Evolutionary conservation across 2,888 invertebrate species (phyloP).

Genomic region (Brassicogethes aeneus): DNA sequence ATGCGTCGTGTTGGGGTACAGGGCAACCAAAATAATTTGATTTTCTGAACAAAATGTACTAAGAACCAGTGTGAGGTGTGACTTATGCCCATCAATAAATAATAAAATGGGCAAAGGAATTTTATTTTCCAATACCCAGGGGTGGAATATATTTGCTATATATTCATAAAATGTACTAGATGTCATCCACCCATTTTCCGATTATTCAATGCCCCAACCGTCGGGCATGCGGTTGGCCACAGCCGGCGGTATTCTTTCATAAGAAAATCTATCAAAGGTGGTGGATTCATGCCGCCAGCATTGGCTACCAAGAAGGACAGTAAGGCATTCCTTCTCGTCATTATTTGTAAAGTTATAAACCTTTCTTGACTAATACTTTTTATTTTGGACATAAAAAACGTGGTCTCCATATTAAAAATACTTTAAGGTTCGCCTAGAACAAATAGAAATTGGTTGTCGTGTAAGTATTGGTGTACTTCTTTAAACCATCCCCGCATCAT

Average conservation of each 20-base stretch:
- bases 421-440: slow-evolving; percentile 20
- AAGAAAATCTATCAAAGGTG: no score
- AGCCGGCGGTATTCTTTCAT: slow-evolving; percentile 18
- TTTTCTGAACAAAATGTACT: neutral
- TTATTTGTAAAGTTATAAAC: slow-evolving; percentile 19
- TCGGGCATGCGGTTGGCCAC: slow-evolving; percentile 21
- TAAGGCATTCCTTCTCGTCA: slow-evolving; percentile 24
- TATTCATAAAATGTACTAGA: slow-evolving; percentile 34
- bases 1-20: slow-evolving; percentile 1
- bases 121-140: slow-evolving; percentile 1
- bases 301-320: no score
- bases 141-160: slow-evolving; percentile 31
- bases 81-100: slow-evolving; percentile 1
- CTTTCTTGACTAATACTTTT: slow-evolving; percentile 23
- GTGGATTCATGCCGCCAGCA: no score
- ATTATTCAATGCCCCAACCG: slow-evolving; percentile 6
- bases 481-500: neutral
- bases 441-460: slow-evolving; percentile 8
- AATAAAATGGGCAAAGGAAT: neutral
- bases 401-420: slow-evolving; percentile 32
- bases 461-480: slow-evolving; percentile 7
- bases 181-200: slow-evolving; percentile 40
- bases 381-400: slow-evolving; percentile 32
- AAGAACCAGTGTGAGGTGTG: neutral
- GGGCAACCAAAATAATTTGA: neutral